Evolutionary conservation across 1,140 invertebrate genomes (phyloP), one percentile per base, ranked within the genome.

Genomic region (Drosophila ercepeae): DNA sequence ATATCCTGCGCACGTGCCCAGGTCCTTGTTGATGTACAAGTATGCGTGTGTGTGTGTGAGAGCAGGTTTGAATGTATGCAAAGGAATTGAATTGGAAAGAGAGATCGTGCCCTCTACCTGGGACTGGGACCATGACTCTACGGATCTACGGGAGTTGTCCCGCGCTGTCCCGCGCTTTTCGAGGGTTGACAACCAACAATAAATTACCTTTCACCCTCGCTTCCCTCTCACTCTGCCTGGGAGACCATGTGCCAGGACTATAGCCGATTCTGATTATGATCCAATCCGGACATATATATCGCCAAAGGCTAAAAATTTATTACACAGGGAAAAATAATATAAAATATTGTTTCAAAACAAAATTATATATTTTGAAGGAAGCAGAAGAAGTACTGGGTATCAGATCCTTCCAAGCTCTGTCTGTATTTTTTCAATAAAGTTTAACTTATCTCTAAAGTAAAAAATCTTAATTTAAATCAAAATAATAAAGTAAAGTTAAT

Each of bases 1-100:
- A 32, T 67, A 60, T 54, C 34, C 39, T 21, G 61, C 64, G 64
- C 64, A 68, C 64, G 64, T 68, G 64, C 64, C 64, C 25, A 55
- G 4, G 29, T 0, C 7, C 6, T 23, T 14, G 13, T 21, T 8
- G 3, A 3, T 29, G 61, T 23, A 41, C 34, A 13, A 27, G 36
- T 39, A 16, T 39, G n/a, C 5, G 39, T 14, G 14, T 42, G 8
- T 14, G 23, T 11, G 9, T 11, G 14, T 9, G 41, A 9, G 9
- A 9, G 9, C 8, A 9, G 5, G 18, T 44, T 7, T 21, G 41
- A 18, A 16, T 44, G 23, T 16, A 6, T 16, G 25, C 13, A 9
- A 16, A 13, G 46, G 36, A 39, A 39, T 39, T 39, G 36, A 16
- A 39, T 14, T 13, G n/a, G 36, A 27, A 46, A 21, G 8, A 45